Conservation (phyloP, 92 coral and sea anemone genomes). For the Anthopleura xanthogrammica region DNA sequence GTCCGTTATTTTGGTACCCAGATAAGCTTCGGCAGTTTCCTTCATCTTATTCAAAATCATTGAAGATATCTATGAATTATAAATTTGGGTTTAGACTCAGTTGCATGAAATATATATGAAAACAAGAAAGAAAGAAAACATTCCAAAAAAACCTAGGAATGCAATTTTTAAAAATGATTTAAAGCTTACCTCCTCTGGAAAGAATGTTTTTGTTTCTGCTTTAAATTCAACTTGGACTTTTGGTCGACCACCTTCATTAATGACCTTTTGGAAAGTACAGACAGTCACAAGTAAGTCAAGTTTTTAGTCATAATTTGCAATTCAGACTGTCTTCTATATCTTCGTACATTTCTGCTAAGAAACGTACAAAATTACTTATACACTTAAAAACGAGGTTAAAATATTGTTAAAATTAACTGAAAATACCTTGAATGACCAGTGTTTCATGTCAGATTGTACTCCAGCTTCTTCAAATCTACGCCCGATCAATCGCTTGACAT, state of each 20-base stretch:
- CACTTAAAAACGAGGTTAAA: background rate
- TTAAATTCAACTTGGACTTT: slow-evolving; percentile 83
- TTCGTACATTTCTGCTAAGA: background rate
- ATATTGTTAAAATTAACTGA: background rate
- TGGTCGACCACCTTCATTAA: slow-evolving; percentile 71
- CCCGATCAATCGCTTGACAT: slow-evolving; percentile 98
- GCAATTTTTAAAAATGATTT: background rate
- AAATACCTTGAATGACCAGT: slow-evolving; percentile 90
- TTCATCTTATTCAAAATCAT: slow-evolving; percentile 97
- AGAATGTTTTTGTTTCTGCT: slow-evolving; percentile 81
- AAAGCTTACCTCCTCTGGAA: slow-evolving; percentile 82
- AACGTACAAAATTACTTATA: background rate
- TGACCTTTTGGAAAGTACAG: slow-evolving; percentile 41
- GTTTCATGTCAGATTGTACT: slow-evolving; percentile 77
- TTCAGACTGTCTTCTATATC: too few relatives aligned
- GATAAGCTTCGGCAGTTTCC: slow-evolving; percentile 92
- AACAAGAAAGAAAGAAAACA: background rate
- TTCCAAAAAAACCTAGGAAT: background rate
- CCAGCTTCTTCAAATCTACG: slow-evolving; percentile 75
- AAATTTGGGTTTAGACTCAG: background rate
- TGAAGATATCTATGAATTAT: slow-evolving; percentile 71
- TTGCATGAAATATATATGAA: background rate
- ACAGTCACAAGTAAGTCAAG: background rate
- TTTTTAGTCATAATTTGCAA: background rate
- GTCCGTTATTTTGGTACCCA: slow-evolving; percentile 84